A percentile compares a stretch with the other conserved stretches of the same genome.
These are phyloP conservation scores for Drosophila truncata DNA, from an alignment of 1,140 invertebrate genomes.

Conservation along the genomic window DNA sequence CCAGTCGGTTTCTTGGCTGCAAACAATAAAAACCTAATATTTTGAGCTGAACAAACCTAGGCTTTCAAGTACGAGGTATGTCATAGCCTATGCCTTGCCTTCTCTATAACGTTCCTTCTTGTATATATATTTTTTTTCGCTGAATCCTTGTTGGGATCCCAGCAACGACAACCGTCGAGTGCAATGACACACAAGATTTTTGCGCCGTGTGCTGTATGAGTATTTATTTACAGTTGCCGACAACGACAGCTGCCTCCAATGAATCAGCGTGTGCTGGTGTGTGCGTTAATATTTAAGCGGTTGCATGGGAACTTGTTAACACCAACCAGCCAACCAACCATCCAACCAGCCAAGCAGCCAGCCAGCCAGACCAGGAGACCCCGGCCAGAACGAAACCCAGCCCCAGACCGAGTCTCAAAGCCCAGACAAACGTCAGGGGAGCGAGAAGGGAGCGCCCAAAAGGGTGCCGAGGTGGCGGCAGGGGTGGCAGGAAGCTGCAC, in stretches of 20 bases:
- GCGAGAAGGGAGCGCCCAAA: constrained; percentile 8
- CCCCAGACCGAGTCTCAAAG: constrained; percentile 22
- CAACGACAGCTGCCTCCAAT: constrained; percentile 50
- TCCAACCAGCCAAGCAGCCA: constrained; percentile 14
- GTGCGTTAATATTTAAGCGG: constrained; percentile 81
- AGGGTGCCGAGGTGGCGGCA: constrained; percentile 6
- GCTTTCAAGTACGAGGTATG: neutral
- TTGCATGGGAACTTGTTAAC: constrained; percentile 83
- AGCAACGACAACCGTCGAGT: constrained; percentile 57
- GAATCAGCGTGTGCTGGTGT: constrained; percentile 41
- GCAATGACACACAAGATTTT: constrained; percentile 81
- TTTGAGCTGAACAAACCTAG: neutral
- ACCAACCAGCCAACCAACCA: constrained; percentile 54
- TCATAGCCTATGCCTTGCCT: neutral
- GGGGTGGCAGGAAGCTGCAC: constrained; percentile 64
- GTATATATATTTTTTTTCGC: neutral
- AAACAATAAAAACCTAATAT: neutral
- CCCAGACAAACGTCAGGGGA: constrained; percentile 61
- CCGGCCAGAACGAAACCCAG: constrained; percentile 30
- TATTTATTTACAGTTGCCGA: constrained; percentile 81
- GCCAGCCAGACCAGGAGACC: constrained; percentile 22
- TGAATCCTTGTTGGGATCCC: constrained; percentile 16
- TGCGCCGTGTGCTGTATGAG: constrained; percentile 71
- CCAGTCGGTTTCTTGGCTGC: neutral
- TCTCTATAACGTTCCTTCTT: neutral